Conservation (phyloP, 2,797 vertebrate species). For the Anomalospiza imberbis region DNA sequence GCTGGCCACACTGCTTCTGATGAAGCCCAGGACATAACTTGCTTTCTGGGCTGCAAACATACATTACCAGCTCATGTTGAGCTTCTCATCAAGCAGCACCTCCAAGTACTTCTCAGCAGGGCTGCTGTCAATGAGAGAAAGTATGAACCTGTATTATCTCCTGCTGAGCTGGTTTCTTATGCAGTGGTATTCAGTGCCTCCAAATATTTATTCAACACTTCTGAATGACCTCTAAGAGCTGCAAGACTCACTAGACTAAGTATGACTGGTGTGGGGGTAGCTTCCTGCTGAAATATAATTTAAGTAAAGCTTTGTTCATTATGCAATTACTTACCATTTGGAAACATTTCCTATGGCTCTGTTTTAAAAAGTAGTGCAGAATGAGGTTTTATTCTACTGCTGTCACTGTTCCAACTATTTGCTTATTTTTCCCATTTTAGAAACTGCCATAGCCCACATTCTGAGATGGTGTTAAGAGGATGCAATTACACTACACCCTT, state of each 20-base stretch:
- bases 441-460: neutral
- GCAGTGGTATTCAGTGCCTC: neutral
- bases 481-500: neutral
- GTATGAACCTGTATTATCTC: neutral
- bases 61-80: neutral
- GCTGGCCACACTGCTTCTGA: neutral
- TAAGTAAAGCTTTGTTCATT: neutral
- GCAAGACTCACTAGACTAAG: neutral
- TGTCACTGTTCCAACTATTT: neutral
- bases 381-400: neutral
- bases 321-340: neutral
- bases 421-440: neutral
- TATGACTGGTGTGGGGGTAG: neutral
- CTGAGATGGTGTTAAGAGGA: neutral
- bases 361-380: neutral
- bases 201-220: neutral
- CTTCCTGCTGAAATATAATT: neutral
- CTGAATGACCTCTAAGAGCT: neutral
- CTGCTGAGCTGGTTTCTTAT: neutral
- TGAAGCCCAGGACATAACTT: accelerated
- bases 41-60: neutral
- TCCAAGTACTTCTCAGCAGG: neutral
- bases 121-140: neutral
- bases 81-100: neutral
- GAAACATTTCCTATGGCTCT: neutral